Conservation (phyloP, 2,797 vertebrate genomes). For the Sciurus carolinensis region DNA sequence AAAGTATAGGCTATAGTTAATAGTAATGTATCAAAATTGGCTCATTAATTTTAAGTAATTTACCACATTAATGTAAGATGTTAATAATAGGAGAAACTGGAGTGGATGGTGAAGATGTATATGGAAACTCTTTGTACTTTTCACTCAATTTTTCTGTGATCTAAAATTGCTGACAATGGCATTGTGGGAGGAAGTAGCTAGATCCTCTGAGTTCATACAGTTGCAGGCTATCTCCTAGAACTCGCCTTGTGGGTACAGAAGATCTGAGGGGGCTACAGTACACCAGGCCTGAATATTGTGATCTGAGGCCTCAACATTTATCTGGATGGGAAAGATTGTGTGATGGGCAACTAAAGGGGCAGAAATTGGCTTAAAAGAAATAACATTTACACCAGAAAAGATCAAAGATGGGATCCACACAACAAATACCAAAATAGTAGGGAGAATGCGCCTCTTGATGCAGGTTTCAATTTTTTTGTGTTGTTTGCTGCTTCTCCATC, state of each 20-base stretch:
- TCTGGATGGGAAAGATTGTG: conserved; percentile 94
- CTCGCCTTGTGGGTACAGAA: not conserved
- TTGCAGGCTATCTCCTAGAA: not conserved
- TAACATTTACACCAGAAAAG: conserved; percentile 93
- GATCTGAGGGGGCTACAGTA: not conserved
- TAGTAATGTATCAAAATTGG: no score
- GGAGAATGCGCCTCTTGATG: conserved; percentile 83
- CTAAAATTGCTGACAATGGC: no score
- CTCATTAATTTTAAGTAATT: no score
- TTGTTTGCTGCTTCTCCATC: not conserved
- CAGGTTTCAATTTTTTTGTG: not conserved
- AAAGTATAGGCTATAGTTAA: no score
- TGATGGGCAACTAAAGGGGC: no score
- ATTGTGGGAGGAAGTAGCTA: not conserved
- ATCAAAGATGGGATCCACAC: conserved; percentile 93
- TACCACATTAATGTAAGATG: no score
- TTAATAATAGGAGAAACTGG: no score
- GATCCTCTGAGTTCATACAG: not conserved
- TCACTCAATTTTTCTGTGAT: no score
- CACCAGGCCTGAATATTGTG: not conserved
- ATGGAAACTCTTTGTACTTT: no score
- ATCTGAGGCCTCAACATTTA: conserved; percentile 92
- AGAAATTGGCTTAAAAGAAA: conserved; percentile 94
- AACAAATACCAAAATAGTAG: conserved; percentile 96
- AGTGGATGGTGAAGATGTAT: no score